These are phyloP conservation scores for Channa maculata DNA, from an alignment of 2,113 vertebrate genomes.

Conservation along the genomic window DNA sequence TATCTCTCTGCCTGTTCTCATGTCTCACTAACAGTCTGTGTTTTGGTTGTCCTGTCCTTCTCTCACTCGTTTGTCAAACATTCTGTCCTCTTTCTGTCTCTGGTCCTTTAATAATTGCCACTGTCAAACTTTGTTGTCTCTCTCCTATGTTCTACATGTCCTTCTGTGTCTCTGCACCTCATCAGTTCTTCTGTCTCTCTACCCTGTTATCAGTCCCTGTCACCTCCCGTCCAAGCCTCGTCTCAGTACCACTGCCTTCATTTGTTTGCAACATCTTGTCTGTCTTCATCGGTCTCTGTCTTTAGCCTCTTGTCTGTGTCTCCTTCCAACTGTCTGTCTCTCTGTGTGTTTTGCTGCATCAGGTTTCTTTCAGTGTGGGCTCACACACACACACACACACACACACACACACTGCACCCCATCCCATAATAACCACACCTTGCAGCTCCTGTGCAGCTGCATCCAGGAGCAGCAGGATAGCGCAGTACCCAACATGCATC, in stretches of 20 bases:
- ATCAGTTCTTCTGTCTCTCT: neutral
- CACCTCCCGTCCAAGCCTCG: neutral
- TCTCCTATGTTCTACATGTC: neutral
- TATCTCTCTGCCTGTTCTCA: too few species aligned
- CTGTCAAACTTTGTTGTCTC: neutral
- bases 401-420: slow-evolving; percentile 41
- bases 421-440: slow-evolving; percentile 81
- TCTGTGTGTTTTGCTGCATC: slow-evolving; percentile 65
- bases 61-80: neutral
- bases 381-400: slow-evolving; percentile 26
- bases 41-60: neutral
- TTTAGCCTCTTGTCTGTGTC: neutral
- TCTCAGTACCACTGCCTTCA: neutral
- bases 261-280: too few species aligned
- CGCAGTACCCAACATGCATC: slow-evolving; percentile 68
- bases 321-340: neutral
- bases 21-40: too few species aligned
- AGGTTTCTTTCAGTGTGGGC: slow-evolving; percentile 26
- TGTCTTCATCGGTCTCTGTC: neutral
- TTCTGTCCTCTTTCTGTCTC: neutral
- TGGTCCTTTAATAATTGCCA: too few species aligned
- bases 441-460: slow-evolving; percentile 57
- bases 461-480: slow-evolving; percentile 49
- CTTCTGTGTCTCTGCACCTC: neutral
- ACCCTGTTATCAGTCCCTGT: too few species aligned